A percentile compares a stretch with the other conserved stretches of the same genome.
phyloP scores from a whole-genome alignment of 2,113 vertebrate species.

The Plotosus lineatus region DNA sequence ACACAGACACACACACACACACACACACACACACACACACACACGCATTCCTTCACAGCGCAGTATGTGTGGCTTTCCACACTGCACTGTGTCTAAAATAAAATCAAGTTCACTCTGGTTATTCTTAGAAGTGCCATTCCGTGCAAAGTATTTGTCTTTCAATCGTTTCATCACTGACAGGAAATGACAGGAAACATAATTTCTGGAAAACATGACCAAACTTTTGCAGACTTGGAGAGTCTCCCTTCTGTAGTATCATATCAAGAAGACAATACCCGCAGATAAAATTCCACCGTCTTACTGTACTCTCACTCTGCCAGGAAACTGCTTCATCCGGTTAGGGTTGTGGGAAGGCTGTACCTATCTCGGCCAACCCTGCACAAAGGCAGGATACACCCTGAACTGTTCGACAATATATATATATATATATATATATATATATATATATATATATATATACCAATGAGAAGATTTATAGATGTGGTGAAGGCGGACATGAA shows the following conservation, averaged over 20 bases:
- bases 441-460: no score
- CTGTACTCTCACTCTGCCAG: not conserved
- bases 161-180: slow-evolving; percentile 19
- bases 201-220: slow-evolving; percentile 17
- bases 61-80: slow-evolving; percentile 49
- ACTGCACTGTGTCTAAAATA: slow-evolving; percentile 48
- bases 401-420: no score
- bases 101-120: slow-evolving; percentile 50
- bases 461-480: no score
- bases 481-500: no score
- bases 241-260: slow-evolving; percentile 17
- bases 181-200: no score
- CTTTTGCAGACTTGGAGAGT: no score
- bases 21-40: slow-evolving; percentile 32
- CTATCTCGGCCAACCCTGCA: not conserved
- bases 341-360: not conserved
- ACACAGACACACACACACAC: slow-evolving; percentile 21
- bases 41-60: slow-evolving; percentile 22
- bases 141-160: slow-evolving; percentile 29
- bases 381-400: no score
- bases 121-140: slow-evolving; percentile 36
- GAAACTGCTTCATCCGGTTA: not conserved
- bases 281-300: slow-evolving; percentile 19
- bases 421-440: no score
- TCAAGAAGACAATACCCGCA: slow-evolving; percentile 28